Evolutionary conservation across 2,113 vertebrate species (phyloP).

Genomic region (Chelonoidis abingdonii): DNA sequence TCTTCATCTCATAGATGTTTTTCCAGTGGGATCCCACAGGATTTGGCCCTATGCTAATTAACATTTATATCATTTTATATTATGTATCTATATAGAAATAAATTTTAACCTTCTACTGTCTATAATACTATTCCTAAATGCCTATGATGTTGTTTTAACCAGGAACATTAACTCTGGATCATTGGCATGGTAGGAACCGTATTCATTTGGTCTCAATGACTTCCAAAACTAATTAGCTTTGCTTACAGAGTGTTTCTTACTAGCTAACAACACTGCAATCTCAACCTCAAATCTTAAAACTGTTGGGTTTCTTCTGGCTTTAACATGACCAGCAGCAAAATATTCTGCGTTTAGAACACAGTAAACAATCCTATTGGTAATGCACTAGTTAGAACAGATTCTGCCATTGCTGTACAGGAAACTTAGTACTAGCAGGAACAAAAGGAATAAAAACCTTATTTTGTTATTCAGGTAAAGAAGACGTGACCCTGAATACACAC

Average conservation of each 20-base stretch:
- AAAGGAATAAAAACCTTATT: constrained; percentile 58
- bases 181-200: background rate
- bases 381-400: constrained; percentile 42
- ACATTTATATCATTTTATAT: background rate
- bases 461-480: constrained; percentile 59
- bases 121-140: background rate
- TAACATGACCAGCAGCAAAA: constrained; percentile 34
- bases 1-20: background rate
- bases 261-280: constrained; percentile 8
- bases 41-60: background rate
- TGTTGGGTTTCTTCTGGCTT: background rate
- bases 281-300: constrained; percentile 16
- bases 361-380: constrained; percentile 42
- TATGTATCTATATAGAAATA: background rate
- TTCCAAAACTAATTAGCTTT: background rate
- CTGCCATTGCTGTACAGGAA: constrained; percentile 56
- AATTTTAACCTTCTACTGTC: background rate
- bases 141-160: background rate
- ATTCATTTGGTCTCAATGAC: background rate
- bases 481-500: background rate
- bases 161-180: background rate
- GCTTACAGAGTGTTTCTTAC: background rate
- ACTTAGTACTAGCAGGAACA: constrained; percentile 62
- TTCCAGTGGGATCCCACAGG: background rate
- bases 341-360: constrained; percentile 16